Percentiles rank a stretch among this genome's conserved stretches.
Conservation (phyloP, 2,113 vertebrate species). For the Zingel zingel region DNA sequence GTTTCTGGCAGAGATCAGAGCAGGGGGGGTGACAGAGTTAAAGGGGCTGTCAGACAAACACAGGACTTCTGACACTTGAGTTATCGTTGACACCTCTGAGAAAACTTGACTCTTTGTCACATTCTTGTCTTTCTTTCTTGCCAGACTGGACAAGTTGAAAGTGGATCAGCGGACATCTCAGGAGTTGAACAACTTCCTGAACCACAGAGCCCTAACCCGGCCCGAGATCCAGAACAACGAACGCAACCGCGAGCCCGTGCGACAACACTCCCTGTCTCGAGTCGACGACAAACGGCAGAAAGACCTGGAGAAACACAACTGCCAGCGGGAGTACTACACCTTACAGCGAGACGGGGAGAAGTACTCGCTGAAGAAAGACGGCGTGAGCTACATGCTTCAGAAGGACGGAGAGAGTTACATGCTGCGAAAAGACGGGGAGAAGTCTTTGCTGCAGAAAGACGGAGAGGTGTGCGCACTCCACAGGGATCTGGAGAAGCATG, state of each 20-base stretch:
- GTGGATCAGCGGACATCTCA: slow-evolving; percentile 78
- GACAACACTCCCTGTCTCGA: slow-evolving; percentile 69
- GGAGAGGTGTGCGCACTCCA: slow-evolving; percentile 59
- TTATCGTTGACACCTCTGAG: slow-evolving; percentile 5
- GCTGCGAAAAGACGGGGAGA: slow-evolving; percentile 70
- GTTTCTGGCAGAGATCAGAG: background rate
- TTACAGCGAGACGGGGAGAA: slow-evolving; percentile 71
- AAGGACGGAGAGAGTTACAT: slow-evolving; percentile 74
- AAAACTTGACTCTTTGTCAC: background rate
- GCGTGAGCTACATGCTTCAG: slow-evolving; percentile 68
- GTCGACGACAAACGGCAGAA: slow-evolving; percentile 73
- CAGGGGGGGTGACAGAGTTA: background rate
- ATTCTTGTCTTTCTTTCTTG: slow-evolving; percentile 1
- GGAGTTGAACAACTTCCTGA: slow-evolving; percentile 91
- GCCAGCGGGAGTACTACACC: slow-evolving; percentile 71
- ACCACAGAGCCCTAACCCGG: slow-evolving; percentile 89
- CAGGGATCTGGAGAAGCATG: slow-evolving; percentile 70
- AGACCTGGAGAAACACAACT: slow-evolving; percentile 78
- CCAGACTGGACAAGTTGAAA: slow-evolving; percentile 85
- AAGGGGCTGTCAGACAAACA: background rate
- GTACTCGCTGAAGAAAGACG: slow-evolving; percentile 70
- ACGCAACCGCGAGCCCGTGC: slow-evolving; percentile 86
- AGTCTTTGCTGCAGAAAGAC: slow-evolving; percentile 67
- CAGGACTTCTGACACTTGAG: background rate
- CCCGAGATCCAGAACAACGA: slow-evolving; percentile 94